Evolutionary conservation across 2,797 vertebrate genomes (phyloP).

Genomic region (Balearica regulorum): DNA sequence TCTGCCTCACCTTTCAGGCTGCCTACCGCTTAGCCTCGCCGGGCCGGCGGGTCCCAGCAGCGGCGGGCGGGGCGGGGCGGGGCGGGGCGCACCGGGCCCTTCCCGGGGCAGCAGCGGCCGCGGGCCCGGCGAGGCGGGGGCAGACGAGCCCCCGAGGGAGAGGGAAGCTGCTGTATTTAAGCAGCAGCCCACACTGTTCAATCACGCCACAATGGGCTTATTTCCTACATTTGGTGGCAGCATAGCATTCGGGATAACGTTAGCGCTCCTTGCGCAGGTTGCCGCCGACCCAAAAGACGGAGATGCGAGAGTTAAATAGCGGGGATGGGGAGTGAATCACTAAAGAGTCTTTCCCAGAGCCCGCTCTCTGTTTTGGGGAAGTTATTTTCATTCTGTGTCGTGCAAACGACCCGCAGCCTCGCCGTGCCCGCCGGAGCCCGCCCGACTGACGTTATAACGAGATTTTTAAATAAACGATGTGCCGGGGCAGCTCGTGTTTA

Average conservation of each 20-base stretch:
- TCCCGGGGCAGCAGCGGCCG: no score
- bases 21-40: no score
- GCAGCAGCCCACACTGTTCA: not conserved
- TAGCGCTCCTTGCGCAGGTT: not conserved
- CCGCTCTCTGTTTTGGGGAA: not conserved
- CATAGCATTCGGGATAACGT: constrained; percentile 43
- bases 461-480: not conserved
- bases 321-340: not conserved
- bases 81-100: not conserved
- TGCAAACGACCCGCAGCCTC: not conserved
- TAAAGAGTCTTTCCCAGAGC: constrained; percentile 31
- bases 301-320: constrained; percentile 10
- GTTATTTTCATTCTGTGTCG: not conserved
- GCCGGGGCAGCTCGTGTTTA: not conserved
- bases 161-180: not conserved
- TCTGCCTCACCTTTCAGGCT: constrained; percentile 39
- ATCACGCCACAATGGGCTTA: not conserved
- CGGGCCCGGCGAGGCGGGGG: no score
- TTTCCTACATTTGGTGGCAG: constrained; percentile 65
- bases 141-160: not conserved
- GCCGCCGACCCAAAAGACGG: not conserved
- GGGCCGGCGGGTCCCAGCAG: no score
- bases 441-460: not conserved
- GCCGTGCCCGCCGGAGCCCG: not conserved
- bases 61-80: not conserved